Evolutionary conservation across 1,140 invertebrate species (phyloP).

Genomic region (Drosophila orosa): DNA sequence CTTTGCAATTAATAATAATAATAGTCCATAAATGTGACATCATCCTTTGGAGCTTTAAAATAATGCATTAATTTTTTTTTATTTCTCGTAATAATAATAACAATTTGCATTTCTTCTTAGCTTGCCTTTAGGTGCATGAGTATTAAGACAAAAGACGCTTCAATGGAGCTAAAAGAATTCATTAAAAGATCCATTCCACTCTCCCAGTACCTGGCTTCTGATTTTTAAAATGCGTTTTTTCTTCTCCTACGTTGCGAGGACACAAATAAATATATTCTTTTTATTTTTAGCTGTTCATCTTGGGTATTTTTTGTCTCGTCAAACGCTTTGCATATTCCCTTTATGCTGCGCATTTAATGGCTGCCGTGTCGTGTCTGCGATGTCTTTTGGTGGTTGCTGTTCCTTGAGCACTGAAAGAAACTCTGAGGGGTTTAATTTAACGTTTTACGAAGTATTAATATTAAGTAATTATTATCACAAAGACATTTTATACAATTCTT

Average conservation of each 20-base stretch:
- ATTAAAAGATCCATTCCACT: conserved; percentile 2
- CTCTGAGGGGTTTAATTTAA: not conserved
- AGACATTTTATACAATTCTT: not conserved
- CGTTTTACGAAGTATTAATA: not conserved
- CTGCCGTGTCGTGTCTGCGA: conserved; percentile 13
- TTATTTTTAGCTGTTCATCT: conserved; percentile 27
- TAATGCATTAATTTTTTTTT: not conserved
- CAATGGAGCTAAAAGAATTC: conserved; percentile 14
- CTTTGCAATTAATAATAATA: too few species aligned
- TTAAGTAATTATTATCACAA: too few species aligned
- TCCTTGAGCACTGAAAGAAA: conserved; percentile 4
- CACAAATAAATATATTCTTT: conserved; percentile 27
- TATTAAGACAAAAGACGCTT: not conserved
- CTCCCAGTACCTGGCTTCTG: not conserved
- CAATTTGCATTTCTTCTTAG: not conserved
- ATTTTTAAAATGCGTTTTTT: conserved; percentile 3
- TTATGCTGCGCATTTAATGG: conserved; percentile 66
- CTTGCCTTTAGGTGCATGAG: not conserved
- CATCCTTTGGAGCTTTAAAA: not conserved
- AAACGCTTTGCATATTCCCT: conserved; percentile 70
- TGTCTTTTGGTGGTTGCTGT: conserved; percentile 32
- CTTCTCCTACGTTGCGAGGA: not conserved
- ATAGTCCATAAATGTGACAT: too few species aligned
- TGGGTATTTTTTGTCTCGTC: conserved; percentile 38
- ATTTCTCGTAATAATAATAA: not conserved